Evolutionary conservation across 1,140 invertebrate genomes (phyloP), one percentile per base, ranked within the genome.

Genomic region (Paracyclopina nana): DNA sequence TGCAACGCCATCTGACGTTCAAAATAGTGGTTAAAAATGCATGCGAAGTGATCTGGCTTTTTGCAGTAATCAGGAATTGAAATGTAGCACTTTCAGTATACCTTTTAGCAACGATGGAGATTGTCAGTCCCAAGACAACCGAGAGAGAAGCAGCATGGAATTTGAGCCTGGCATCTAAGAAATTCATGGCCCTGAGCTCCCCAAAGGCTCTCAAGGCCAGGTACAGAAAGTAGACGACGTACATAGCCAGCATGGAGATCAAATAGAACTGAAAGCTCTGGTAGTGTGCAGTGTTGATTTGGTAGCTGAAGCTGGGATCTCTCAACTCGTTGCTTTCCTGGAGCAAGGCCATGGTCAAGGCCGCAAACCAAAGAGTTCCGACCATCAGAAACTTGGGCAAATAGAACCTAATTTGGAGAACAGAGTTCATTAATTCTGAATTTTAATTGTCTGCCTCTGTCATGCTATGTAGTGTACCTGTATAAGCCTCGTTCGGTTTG

Each of bases 291-390:
- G 80, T 83, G 60, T 91, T 85, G 41, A 85, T 71, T 57, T 78
- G 75, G 59, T 92, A 88, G 63, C 86, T 88, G 61, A 84, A 95
- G 1, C 86, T 88, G 0, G 90, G 88, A 68, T 97, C 88, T 53
- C 76, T 72, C 1, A 85, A 68, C 62, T 86, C 82, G 59, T 85
- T 86, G 59, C 78, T 82, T 59, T 82, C 80, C 62, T 94, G 79
- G 82, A 85, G 88, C 0, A 81, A 78, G 1, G 85, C 79, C 44
- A 92, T 63, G 18, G 81, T 78, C 42, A 94, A 71, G 4, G 80
- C 79, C 4, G 82, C 78, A 34, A 84, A 65, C 87, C 87, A 94
- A 50, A 92, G 70, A 58, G 82, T 70, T 26, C 82, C 76, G 1
- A 95, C 83, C 3, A 95, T 70, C 29, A 90, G 64, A 12, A 91